Conservation (phyloP, 2,888 invertebrate genomes). For the Meta bourneti region DNA sequence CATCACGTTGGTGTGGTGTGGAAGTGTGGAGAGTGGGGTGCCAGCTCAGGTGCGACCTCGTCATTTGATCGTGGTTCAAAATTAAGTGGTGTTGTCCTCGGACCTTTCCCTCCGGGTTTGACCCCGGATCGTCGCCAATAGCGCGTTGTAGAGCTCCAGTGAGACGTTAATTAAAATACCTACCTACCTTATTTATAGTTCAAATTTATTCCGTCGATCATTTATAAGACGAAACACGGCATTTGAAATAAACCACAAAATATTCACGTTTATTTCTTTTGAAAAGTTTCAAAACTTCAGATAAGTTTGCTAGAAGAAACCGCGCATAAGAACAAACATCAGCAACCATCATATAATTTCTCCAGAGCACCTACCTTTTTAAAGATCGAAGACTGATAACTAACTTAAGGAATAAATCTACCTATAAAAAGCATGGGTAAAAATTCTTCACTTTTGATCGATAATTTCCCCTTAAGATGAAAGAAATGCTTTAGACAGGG, state of each 20-base stretch:
- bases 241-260: neutral
- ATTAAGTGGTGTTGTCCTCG: too few relatives aligned
- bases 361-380: neutral
- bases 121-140: too few relatives aligned
- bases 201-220: neutral
- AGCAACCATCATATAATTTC: neutral
- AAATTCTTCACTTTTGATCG: slow-evolving; percentile 7
- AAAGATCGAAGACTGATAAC: slow-evolving; percentile 5
- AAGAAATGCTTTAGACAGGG: neutral
- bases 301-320: neutral
- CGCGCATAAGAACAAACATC: neutral
- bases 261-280: neutral
- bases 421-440: neutral
- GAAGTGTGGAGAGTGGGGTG: too few relatives aligned
- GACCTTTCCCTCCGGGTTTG: too few relatives aligned
- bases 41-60: too few relatives aligned
- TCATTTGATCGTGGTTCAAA: too few relatives aligned
- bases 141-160: too few relatives aligned
- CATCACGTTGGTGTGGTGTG: too few relatives aligned
- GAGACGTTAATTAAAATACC: too few relatives aligned
- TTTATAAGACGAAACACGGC: neutral
- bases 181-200: too few relatives aligned
- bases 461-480: slow-evolving; percentile 14
- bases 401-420: neutral
- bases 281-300: neutral